Percentiles rank a stretch among this genome's conserved stretches.
Evolutionary conservation across 2,888 invertebrate species (phyloP).

Genomic region (Meloe dianella): DNA sequence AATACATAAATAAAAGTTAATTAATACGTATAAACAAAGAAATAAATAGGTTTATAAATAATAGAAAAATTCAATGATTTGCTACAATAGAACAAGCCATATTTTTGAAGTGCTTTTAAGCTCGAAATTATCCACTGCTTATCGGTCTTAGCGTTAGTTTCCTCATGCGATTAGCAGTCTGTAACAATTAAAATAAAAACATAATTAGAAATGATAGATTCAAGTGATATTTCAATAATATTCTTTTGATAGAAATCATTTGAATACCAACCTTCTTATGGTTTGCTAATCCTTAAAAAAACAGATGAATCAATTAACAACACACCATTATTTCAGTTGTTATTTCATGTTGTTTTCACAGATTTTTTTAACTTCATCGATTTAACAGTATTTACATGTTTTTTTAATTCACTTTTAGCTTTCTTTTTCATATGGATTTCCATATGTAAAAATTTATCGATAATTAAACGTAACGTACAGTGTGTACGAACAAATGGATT

Average conservation of each 20-base stretch:
- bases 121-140: background rate
- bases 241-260: too few relatives aligned
- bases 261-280: background rate
- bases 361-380: background rate
- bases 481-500: conserved; percentile 76
- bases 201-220: background rate
- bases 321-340: background rate
- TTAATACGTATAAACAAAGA: background rate
- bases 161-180: background rate
- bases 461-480: conserved; percentile 69
- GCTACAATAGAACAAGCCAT: background rate
- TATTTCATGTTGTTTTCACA: background rate
- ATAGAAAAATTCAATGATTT: background rate
- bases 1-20: too few relatives aligned
- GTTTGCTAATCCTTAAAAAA: background rate
- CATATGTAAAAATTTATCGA: conserved; percentile 68
- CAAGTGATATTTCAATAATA: background rate
- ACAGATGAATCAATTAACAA: too few relatives aligned
- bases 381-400: conserved; percentile 13
- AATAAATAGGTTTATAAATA: background rate
- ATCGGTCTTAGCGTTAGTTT: background rate
- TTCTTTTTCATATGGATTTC: conserved; percentile 48
- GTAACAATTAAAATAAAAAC: background rate
- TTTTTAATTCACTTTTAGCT: conserved; percentile 30
- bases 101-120: background rate